Evolutionary conservation across 2,888 invertebrate genomes (phyloP).

Genomic region (Thecophora atra): DNA sequence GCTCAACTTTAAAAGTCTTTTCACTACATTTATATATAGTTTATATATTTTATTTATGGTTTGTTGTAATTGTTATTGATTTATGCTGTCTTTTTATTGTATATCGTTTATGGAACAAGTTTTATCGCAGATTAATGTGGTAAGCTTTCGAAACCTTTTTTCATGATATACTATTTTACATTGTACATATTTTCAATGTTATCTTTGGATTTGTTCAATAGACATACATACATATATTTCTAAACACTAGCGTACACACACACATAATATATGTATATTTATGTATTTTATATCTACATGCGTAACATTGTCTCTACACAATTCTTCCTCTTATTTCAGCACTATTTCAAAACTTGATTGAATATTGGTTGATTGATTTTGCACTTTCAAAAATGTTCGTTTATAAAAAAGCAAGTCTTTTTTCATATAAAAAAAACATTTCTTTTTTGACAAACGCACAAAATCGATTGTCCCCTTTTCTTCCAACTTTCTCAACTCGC

Average conservation of each 20-base stretch:
- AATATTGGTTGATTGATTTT: background rate
- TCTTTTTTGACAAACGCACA: background rate
- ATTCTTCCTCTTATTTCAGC: background rate
- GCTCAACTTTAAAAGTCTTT: background rate
- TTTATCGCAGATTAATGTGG: conserved; percentile 18
- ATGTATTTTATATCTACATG: background rate
- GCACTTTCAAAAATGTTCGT: background rate
- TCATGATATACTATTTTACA: conserved; percentile 9
- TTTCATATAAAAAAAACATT: background rate
- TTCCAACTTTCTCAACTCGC: conserved; percentile 10
- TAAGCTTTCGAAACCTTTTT: conserved; percentile 32
- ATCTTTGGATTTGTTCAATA: background rate
- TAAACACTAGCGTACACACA: background rate
- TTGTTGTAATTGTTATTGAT: conserved; percentile 16
- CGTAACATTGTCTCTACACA: background rate
- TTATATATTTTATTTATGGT: background rate
- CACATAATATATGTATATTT: background rate
- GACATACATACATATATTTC: background rate
- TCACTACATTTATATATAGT: background rate
- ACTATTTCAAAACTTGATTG: background rate
- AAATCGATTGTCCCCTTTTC: conserved; percentile 28
- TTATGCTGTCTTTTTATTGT: background rate
- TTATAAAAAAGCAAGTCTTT: background rate
- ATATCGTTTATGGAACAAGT: conserved; percentile 29
- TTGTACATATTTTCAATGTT: background rate